Percentiles rank a stretch among this genome's conserved stretches.
These are phyloP conservation scores for Lissocephala sabroskyi DNA, from an alignment of 2,888 invertebrate species.

Conservation along the genomic window DNA sequence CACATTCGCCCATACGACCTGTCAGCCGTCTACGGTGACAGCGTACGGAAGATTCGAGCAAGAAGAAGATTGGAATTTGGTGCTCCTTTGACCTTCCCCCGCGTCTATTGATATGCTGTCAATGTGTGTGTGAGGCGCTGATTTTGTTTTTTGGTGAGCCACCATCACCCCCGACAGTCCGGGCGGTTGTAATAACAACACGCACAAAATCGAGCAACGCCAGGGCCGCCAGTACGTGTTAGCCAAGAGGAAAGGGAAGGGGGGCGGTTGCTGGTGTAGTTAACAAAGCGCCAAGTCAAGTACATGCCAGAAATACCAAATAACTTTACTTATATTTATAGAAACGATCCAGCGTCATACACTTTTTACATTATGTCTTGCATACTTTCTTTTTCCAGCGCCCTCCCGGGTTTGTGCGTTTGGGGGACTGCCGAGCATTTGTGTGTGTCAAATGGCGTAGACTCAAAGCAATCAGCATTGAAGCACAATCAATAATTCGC, in stretches of 20 bases:
- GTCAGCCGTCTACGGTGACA: too few relatives aligned
- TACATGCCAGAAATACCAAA: constrained; percentile 57
- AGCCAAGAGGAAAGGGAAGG: background rate
- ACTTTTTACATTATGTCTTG: constrained; percentile 9
- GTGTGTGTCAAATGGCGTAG: constrained; percentile 53
- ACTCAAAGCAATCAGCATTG: constrained; percentile 58
- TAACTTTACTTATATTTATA: constrained; percentile 51
- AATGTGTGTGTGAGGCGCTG: constrained; percentile 39
- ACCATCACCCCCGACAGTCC: background rate
- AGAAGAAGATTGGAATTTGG: constrained; percentile 1
- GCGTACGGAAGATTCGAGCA: constrained; percentile 6
- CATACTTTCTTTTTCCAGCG: constrained; percentile 5
- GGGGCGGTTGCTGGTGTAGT: background rate
- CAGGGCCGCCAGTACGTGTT: constrained; percentile 1
- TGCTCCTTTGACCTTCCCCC: constrained; percentile 8
- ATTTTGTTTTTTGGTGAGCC: constrained; percentile 24
- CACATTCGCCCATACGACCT: constrained; percentile 21
- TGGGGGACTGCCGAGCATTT: too few relatives aligned
- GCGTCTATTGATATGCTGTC: constrained; percentile 53
- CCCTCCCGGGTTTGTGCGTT: too few relatives aligned
- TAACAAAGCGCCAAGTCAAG: constrained; percentile 15
- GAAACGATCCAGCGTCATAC: constrained; percentile 14
- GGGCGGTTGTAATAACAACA: constrained; percentile 36
- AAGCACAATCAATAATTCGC: constrained; percentile 52
- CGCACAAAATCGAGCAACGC: too few relatives aligned